Percentiles rank a stretch among this genome's conserved stretches.
Conservation (phyloP, 2,113 vertebrate genomes). For the Monopterus albus region DNA sequence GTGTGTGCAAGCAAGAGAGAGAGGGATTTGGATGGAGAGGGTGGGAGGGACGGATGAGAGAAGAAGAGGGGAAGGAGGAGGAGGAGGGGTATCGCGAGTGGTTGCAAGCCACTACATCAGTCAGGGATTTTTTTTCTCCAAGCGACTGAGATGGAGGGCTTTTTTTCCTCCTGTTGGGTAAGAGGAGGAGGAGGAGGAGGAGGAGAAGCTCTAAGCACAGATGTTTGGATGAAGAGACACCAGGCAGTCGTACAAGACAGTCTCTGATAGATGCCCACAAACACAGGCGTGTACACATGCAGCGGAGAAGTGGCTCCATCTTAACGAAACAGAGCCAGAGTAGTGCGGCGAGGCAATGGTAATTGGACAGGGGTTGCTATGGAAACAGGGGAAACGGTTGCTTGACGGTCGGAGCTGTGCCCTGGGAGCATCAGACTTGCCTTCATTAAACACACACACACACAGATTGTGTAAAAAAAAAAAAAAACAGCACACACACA, state of each 20-base stretch:
- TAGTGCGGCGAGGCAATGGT: constrained; percentile 76
- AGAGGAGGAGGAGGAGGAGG: constrained; percentile 40
- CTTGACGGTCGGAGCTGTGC: constrained; percentile 83
- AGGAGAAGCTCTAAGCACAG: constrained; percentile 42
- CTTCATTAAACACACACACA: constrained; percentile 65
- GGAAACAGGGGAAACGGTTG: constrained; percentile 96
- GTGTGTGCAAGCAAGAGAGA: constrained; percentile 43
- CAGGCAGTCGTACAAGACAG: constrained; percentile 43
- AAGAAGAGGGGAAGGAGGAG: constrained; percentile 45
- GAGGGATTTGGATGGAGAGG: constrained; percentile 54
- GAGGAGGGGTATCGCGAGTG: constrained; percentile 65
- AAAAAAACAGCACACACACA: no score
- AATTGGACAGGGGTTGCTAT: constrained; percentile 95
- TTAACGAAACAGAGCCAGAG: constrained; percentile 77
- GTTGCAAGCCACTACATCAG: constrained; percentile 74
- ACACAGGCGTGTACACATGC: constrained; percentile 50
- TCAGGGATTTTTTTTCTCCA: constrained; percentile 53
- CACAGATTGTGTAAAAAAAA: constrained; percentile 6
- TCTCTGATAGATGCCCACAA: constrained; percentile 33
- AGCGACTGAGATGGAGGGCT: constrained; percentile 63
- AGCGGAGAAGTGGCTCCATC: constrained; percentile 83
- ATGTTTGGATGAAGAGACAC: constrained; percentile 50
- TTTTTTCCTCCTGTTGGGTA: constrained; percentile 34
- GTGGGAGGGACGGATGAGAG: constrained; percentile 51
- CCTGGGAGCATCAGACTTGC: constrained; percentile 87